Evolutionary conservation across 2,797 vertebrate species (phyloP).

Genomic region (Zonotrichia albicollis): DNA sequence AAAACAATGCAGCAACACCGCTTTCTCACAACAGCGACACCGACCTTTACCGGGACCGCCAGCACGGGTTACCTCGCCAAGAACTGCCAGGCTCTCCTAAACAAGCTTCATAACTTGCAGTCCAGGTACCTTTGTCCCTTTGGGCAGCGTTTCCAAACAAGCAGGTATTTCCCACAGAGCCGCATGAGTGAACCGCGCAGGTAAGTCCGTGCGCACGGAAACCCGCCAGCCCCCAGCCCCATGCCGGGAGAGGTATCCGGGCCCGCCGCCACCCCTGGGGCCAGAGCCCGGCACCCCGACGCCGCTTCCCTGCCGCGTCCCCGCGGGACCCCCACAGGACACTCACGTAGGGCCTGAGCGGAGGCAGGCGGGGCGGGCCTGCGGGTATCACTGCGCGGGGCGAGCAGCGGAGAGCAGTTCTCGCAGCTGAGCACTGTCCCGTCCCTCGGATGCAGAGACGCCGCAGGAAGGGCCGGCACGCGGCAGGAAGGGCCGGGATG

Average conservation of each 20-base stretch:
- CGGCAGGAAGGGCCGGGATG: no score
- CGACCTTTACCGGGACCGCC: fast-evolving
- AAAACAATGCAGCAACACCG: fast-evolving
- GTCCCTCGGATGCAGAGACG: not conserved
- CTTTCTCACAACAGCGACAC: fast-evolving
- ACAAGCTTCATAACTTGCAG: fast-evolving
- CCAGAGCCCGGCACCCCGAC: not conserved
- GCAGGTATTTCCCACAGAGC: not conserved
- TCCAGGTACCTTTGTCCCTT: fast-evolving
- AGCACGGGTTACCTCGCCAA: fast-evolving
- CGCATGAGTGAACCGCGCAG: not conserved
- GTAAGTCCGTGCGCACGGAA: not conserved
- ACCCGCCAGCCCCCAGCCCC: not conserved
- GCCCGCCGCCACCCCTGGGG: not conserved
- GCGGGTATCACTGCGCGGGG: not conserved
- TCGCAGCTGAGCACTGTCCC: fast-evolving
- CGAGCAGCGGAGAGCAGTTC: not conserved
- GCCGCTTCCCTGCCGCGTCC: not conserved
- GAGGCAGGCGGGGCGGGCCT: not conserved
- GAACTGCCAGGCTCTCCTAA: not conserved
- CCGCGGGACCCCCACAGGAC: not conserved
- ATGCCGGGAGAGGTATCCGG: no score
- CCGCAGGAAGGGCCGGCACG: not conserved
- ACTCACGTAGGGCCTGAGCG: not conserved
- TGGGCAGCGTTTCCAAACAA: fast-evolving